Conservation (phyloP, 2,888 invertebrate species). For the Zele albiditarsus region DNA sequence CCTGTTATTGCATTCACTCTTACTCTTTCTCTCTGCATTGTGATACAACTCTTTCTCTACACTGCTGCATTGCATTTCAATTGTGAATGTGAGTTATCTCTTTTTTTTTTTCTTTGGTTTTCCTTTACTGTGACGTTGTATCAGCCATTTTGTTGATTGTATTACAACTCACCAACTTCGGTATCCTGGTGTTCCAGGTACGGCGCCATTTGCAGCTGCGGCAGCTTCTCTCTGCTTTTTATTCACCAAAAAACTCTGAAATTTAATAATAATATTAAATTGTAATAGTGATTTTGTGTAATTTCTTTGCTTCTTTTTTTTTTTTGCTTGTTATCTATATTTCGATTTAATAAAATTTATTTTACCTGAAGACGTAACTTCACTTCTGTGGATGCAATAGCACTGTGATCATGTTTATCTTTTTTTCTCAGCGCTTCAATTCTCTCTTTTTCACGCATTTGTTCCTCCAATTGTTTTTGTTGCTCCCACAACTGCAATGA, state of each 20-base stretch:
- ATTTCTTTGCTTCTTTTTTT: not conserved
- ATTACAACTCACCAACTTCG: constrained; percentile 82
- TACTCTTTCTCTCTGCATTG: not conserved
- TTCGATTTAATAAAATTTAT: not conserved
- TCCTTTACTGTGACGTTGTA: not conserved
- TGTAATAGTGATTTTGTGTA: no score
- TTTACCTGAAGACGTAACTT: constrained; percentile 93
- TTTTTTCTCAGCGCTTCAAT: constrained; percentile 92
- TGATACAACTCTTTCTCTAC: not conserved
- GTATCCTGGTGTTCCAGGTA: constrained; percentile 81
- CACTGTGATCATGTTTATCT: constrained; percentile 96
- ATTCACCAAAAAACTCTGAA: constrained; percentile 86
- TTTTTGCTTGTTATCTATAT: not conserved
- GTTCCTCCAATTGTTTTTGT: constrained; percentile 88
- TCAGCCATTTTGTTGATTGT: constrained; percentile 8
- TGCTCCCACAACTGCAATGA: constrained; percentile 90
- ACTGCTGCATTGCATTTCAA: constrained; percentile 42
- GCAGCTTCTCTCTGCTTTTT: constrained; percentile 86
- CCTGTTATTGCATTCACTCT: constrained; percentile 13
- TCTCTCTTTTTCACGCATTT: constrained; percentile 86
- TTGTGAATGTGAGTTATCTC: constrained; percentile 26
- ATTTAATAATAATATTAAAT: not conserved
- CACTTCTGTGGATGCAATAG: constrained; percentile 96
- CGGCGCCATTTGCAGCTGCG: constrained; percentile 79
- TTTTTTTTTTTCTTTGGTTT: not conserved